phyloP scores from a whole-genome alignment of 2,888 invertebrate genomes.

The Cephonodes hylas region DNA sequence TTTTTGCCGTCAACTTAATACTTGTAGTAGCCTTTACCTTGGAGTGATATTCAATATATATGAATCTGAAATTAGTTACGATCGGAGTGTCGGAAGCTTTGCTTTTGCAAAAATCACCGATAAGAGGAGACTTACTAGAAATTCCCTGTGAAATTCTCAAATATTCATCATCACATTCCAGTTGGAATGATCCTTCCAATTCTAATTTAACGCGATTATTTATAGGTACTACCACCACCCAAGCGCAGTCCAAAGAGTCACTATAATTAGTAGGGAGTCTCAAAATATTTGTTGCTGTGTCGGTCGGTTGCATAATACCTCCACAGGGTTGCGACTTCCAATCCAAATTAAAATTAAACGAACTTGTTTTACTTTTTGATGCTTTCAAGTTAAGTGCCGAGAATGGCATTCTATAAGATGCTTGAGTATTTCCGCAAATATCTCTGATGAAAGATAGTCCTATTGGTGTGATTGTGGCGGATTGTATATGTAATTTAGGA shows the following conservation, averaged over 20 bases:
- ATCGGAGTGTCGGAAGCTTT: constrained; percentile 67
- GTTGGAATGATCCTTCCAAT: constrained; percentile 52
- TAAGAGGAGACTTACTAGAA: constrained; percentile 71
- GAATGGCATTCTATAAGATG: constrained; percentile 51
- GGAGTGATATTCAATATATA: constrained; percentile 87
- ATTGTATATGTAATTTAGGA: constrained; percentile 46
- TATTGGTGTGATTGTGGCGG: constrained; percentile 21
- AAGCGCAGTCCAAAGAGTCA: constrained; percentile 85
- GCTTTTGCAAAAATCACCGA: constrained; percentile 84
- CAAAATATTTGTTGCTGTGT: constrained; percentile 47
- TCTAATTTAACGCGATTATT: constrained; percentile 61
- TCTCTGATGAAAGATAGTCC: constrained; percentile 28
- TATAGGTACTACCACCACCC: constrained; percentile 79
- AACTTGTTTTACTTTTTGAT: constrained; percentile 34
- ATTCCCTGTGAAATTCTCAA: constrained; percentile 76
- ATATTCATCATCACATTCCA: constrained; percentile 61
- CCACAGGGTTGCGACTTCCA: constrained; percentile 83
- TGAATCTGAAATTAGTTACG: constrained; percentile 67
- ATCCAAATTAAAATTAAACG: constrained; percentile 65
- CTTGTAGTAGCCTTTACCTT: constrained; percentile 49
- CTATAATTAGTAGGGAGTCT: constrained; percentile 63
- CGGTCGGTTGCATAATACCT: constrained; percentile 70
- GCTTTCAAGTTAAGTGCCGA: constrained; percentile 46
- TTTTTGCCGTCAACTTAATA: constrained; percentile 47
- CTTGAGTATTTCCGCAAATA: constrained; percentile 47